Evolutionary conservation across 2,888 invertebrate genomes (phyloP).

Genomic region (Lochmaea crataegi): DNA sequence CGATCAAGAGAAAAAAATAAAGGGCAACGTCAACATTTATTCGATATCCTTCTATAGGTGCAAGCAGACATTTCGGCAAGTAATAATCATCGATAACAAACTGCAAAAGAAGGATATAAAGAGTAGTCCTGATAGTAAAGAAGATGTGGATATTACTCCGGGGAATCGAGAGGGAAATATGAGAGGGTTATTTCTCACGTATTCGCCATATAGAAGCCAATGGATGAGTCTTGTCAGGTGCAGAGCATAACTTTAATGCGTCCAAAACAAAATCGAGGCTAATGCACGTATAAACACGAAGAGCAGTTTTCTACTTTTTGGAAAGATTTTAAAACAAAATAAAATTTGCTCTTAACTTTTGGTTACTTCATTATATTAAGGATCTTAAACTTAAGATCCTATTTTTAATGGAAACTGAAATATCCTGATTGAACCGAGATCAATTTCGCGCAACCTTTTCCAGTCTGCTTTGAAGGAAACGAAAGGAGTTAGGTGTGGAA

Average conservation of each 20-base stretch:
- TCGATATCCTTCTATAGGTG: conserved; percentile 26
- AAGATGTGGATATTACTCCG: conserved; percentile 63
- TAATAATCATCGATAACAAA: conserved; percentile 63
- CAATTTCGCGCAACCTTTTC: too few species aligned
- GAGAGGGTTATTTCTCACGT: conserved; percentile 61
- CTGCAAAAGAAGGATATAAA: conserved; percentile 58
- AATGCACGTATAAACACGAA: conserved; percentile 11
- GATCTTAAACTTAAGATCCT: too few species aligned
- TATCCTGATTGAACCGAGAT: too few species aligned
- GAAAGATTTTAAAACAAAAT: too few species aligned
- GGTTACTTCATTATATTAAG: too few species aligned
- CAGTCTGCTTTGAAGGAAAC: too few species aligned
- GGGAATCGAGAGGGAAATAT: conserved; percentile 60
- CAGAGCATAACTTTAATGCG: conserved; percentile 59
- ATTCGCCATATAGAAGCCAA: conserved; percentile 59
- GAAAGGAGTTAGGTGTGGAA: too few species aligned
- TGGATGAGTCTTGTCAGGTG: conserved; percentile 60
- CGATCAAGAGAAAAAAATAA: conserved; percentile 16
- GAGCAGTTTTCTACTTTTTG: not conserved
- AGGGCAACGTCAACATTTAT: conserved; percentile 43
- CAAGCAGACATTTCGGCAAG: conserved; percentile 56
- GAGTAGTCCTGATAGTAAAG: conserved; percentile 54
- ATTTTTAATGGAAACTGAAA: too few species aligned
- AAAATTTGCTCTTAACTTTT: too few species aligned
- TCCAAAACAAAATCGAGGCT: conserved; percentile 40